phyloP scores from a whole-genome alignment of 1,140 invertebrate species.

The Eurytemora carolleeae region DNA sequence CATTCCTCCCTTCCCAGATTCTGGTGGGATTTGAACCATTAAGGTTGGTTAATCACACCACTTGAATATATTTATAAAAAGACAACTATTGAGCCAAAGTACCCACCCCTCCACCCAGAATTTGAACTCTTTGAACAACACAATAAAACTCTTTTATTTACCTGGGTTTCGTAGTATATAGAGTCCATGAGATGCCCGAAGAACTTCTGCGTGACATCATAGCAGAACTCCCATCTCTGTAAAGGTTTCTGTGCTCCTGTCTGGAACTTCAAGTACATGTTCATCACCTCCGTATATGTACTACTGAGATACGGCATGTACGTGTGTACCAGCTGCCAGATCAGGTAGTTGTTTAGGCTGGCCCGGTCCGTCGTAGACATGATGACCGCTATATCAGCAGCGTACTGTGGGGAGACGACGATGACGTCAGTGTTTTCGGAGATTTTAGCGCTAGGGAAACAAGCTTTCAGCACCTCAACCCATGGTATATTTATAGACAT shows the following conservation, averaged over 20 bases:
- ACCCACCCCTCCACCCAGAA: no score
- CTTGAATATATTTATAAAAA: no score
- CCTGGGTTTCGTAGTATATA: conserved; percentile 28
- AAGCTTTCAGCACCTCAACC: conserved; percentile 30
- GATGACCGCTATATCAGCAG: conserved; percentile 30
- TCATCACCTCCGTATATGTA: conserved; percentile 30
- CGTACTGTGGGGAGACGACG: conserved; percentile 31
- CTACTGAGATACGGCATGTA: conserved; percentile 36
- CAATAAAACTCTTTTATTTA: no score
- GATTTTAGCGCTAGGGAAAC: conserved; percentile 32
- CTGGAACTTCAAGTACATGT: conserved; percentile 30
- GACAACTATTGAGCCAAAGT: no score
- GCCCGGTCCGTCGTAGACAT: conserved; percentile 33
- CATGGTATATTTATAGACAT: conserved; percentile 13
- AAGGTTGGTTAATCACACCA: no score
- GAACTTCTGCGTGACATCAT: conserved; percentile 28
- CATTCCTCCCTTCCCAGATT: no score
- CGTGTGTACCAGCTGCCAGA: conserved; percentile 33
- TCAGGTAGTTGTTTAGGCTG: conserved; percentile 37
- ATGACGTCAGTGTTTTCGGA: conserved; percentile 32
- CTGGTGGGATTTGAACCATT: no score
- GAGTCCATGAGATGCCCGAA: conserved; percentile 33
- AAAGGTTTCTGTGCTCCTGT: conserved; percentile 28
- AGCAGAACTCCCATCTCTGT: conserved; percentile 36
- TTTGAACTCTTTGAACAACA: no score